These are phyloP conservation scores for Argyrosomus regius DNA, from an alignment of 2,797 vertebrate genomes.

Conservation along the genomic window DNA sequence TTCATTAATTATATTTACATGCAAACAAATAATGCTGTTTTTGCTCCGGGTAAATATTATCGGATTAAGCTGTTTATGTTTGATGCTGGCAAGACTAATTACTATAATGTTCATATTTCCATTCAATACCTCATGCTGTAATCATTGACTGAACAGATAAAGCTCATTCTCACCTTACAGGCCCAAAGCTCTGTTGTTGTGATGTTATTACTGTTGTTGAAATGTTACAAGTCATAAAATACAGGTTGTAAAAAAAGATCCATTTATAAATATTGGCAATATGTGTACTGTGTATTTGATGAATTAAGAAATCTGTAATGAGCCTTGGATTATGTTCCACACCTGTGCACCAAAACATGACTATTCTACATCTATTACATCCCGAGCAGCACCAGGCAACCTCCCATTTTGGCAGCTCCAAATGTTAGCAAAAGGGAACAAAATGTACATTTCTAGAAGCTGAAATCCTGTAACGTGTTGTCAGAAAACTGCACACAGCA, in stretches of 20 bases:
- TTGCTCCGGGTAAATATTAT: conserved; percentile 11
- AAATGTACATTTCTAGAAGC: conserved; percentile 38
- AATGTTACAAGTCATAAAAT: neutral
- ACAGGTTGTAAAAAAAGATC: conserved; percentile 15
- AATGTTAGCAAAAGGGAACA: conserved; percentile 24
- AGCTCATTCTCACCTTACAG: conserved; percentile 18
- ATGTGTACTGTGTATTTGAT: conserved; percentile 11
- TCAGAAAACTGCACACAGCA: conserved; percentile 50
- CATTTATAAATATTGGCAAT: conserved; percentile 21
- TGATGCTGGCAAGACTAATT: conserved; percentile 31
- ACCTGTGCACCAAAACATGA: conserved; percentile 3
- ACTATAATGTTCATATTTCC: conserved; percentile 51
- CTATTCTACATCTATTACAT: neutral
- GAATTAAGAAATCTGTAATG: conserved; percentile 16
- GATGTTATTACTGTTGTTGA: neutral
- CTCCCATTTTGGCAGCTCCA: neutral
- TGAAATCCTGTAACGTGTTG: conserved; percentile 41
- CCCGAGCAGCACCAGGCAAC: conserved; percentile 1
- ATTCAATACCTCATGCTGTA: conserved; percentile 15
- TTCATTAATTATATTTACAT: conserved; percentile 36
- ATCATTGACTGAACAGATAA: conserved; percentile 34
- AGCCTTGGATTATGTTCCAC: conserved; percentile 17
- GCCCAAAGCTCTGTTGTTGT: neutral
- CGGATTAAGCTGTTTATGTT: conserved; percentile 55
- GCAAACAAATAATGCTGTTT: conserved; percentile 43